Base-by-base conservation (phyloP, 2,888 invertebrate genomes). In the Pandemis cinnamomeana region DNA sequence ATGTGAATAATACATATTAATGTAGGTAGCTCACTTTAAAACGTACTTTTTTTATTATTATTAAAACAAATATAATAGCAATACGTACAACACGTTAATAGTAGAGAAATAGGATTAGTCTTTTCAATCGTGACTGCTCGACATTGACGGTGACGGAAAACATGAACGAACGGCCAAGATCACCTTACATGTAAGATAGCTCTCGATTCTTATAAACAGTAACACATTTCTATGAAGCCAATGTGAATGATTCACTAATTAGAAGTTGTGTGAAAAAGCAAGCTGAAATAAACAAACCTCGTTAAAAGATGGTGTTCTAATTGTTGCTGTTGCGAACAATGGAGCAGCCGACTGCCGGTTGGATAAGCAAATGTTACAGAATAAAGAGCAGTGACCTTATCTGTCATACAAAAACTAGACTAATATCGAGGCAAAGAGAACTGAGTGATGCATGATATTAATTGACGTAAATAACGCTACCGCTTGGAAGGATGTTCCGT, bases 91-190 rank as follows among this genome's bases (percentile, higher is more conserved):
- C 42, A 48, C n/a, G 20, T 41, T n/a, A 48, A 41, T 62, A 60
- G 44, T 67, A 58, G 58, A 66, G 8, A 44, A 67, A 42, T 44
- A 46, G 55, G 13, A 74, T 76, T 76, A 76, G 75, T 78, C 76
- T 77, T 63, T 46, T 64, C 63, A 73, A 60, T 55, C 75, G 71
- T 75, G 73, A 66, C 75, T 72, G 75, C 64, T 75, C 71, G 68
- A 77, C 62, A 77, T 70, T 76, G 76, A 70, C 77, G 62, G 69
- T 67, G 69, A 61, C 71, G 70, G 71, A 76, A 76, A 75, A 76
- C 77, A 71, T 75, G 75, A 75, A 55, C 20, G 53, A 55, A 77
- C 71, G 51, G 68, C 72, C 71, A 67, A 74, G 71, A 77, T 80
- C 73, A 64, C 44, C 41, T 76, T 74, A 76, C 74, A 71, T 36